Percentiles rank a stretch among this genome's conserved stretches.
Evolutionary conservation across 2,113 vertebrate species (phyloP).

Genomic region (Malurus elegans): DNA sequence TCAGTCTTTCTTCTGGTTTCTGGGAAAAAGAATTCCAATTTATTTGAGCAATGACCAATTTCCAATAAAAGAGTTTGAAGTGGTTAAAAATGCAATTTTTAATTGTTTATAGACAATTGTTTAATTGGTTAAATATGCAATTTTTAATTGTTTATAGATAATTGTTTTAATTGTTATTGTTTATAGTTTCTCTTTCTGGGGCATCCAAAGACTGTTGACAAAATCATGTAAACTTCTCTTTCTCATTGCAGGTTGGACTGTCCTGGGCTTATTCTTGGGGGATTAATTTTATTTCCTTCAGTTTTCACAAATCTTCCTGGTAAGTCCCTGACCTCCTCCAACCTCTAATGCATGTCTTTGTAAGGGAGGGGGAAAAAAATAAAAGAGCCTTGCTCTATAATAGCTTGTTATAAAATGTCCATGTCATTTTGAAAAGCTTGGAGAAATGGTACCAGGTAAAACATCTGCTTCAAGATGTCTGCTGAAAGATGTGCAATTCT

Average conservation of each 20-base stretch:
- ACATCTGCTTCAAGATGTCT: neutral
- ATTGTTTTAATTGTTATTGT: neutral
- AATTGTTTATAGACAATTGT: neutral
- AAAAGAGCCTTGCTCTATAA: neutral
- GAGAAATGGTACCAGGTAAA: neutral
- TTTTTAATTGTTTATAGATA: conserved; percentile 53
- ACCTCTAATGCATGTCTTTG: neutral
- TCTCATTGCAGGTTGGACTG: neutral
- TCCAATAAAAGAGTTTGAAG: conserved; percentile 47
- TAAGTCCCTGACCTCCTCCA: neutral
- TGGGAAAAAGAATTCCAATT: neutral
- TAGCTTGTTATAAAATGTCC: conserved; percentile 5
- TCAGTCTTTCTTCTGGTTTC: conserved; percentile 5
- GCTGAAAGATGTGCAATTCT: neutral
- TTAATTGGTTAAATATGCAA: conserved; percentile 2
- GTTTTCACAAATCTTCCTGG: neutral
- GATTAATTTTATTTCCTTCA: neutral
- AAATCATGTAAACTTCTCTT: neutral
- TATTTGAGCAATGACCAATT: conserved; percentile 18
- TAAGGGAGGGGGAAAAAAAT: neutral
- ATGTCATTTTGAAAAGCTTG: neutral
- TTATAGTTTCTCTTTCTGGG: conserved; percentile 29
- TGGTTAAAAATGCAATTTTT: conserved; percentile 46
- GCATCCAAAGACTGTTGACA: neutral
- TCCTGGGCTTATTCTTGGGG: neutral